Base-by-base conservation (phyloP, 2,888 invertebrate species). In the Cerastis rubricosa region DNA sequence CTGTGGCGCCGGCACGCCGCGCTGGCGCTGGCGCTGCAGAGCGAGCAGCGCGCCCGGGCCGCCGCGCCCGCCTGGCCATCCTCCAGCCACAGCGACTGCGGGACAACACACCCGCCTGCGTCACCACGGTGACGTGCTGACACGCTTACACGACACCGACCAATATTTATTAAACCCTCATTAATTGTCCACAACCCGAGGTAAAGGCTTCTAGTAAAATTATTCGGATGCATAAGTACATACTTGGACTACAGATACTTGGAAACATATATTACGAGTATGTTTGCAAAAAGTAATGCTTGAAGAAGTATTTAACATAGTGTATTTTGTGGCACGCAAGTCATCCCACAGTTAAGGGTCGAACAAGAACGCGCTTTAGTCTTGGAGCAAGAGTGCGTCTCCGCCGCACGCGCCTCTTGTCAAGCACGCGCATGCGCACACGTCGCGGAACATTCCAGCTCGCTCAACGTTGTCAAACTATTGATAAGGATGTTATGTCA, bases 21-120 rank as follows among this genome's bases (percentile, higher is more conserved):
- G 51, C 17, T 84, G 93, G 85, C 83, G 51, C 17, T 84, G 83
- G 93, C 85, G 96, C 92, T 92, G 94, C 93, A 92, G 89, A 92
- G 79, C 86, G 93, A 91, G 92, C 94, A 93, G 86, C 94, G 93
- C 79, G 92, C 93, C 92, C 88, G 87, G 88, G 86, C 85, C 49
- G 61, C 85, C 79, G 91, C 79, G 90, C 80, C 92, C 93, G 80
- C 93, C 89, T 54, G 90, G 71, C 89, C 91, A 83, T 97, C 97
- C 89, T 97, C 97, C 95, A 96, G 87, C 97, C 97, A 97, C 94
- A 97, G 96, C 91, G 97, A 97, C 97, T 97, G 97, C 90, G 90
- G 90, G 72, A 69, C 66, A 73, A 65, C 69, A 71, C 59, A 63
- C 11, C 40, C 63, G 40, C 40, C 22, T 4, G 61, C n/a, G 40